Percentiles rank a stretch among this genome's conserved stretches.
phyloP scores from a whole-genome alignment of 2,888 invertebrate species.

The Lasius fuliginosus region DNA sequence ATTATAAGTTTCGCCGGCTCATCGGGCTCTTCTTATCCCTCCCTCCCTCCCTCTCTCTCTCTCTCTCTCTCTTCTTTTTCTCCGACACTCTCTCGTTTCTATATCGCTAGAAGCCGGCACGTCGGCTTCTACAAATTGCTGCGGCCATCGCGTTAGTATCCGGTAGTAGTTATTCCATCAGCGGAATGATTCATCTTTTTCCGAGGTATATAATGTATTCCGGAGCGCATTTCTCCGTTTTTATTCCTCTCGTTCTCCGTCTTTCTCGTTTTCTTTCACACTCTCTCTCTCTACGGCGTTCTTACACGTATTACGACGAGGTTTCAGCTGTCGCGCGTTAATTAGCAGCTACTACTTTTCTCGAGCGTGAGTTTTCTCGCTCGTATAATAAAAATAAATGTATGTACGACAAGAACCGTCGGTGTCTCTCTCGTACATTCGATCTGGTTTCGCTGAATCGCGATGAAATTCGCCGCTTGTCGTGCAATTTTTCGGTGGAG shows the following conservation, averaged over 20 bases:
- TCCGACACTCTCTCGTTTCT: constrained; percentile 31
- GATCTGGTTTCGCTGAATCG: constrained; percentile 23
- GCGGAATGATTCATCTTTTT: constrained; percentile 66
- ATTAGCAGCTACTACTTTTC: constrained; percentile 34
- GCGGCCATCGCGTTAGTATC: constrained; percentile 42
- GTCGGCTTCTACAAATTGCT: constrained; percentile 67
- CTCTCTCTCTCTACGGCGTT: not conserved
- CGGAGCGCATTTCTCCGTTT: constrained; percentile 48
- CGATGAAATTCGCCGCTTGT: constrained; percentile 23
- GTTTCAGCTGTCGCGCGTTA: constrained; percentile 45
- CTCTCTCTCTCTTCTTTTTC: too few species aligned
- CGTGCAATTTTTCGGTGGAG: constrained; percentile 25
- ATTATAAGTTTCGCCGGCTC: constrained; percentile 79
- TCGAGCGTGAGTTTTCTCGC: constrained; percentile 31
- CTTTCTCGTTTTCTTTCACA: not conserved
- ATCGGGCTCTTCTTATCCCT: constrained; percentile 44
- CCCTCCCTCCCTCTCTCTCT: constrained; percentile 16
- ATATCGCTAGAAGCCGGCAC: constrained; percentile 44
- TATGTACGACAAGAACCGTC: too few species aligned
- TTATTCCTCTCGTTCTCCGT: not conserved
- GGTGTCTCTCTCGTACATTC: constrained; percentile 20
- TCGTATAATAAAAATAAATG: constrained; percentile 32
- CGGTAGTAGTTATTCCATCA: constrained; percentile 69
- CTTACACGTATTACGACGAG: constrained; percentile 21
- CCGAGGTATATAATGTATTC: constrained; percentile 54